Base-by-base conservation (phyloP, 2,888 invertebrate species). In the Ormyrus thymus region DNA sequence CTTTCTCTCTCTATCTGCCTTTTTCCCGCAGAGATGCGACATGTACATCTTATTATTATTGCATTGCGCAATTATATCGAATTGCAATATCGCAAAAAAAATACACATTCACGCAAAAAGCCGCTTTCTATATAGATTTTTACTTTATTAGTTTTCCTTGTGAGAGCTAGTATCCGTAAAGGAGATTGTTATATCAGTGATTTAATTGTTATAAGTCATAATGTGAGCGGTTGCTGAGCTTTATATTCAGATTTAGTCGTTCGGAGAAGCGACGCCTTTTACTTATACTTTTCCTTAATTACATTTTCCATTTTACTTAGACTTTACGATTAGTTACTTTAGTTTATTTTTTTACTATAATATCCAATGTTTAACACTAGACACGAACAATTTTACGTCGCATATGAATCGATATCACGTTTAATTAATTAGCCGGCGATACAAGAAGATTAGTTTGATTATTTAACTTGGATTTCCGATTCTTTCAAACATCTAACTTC, bases 101-200 rank as follows among this genome's bases (percentile, higher is more conserved):
- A 79, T 82, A 81, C 82, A 82, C 73, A 70, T 73, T 79, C 76
- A 76, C 82, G 74, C 74, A 71, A 75, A 76, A 82, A 81, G 78
- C 76, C 73, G 79, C 76, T 73, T 82, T 75, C 58, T 76, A 72
- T 29, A 29, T 56, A 77, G 51, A 56, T 73, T 59, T 29, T 29
- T 76, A 69, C 59, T 7, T 55, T 55, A 29, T n/a, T 53, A 43
- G 61, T 68, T 68, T 62, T 62, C 55, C 48, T 74, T 66, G 68
- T 56, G 55, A 29, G 29, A 73, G 50, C 69, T 74, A 78, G n/a
- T 29, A 29, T 62, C 55, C 43, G 69, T 66, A 62, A 51, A 48
- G 29, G 29, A 73, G 50, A 62, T 74, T 74, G n/a, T 50, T 5
- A 69, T 65, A 70, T 69, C 56, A 70, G 13, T 48, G 9, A 48